phyloP scores from a whole-genome alignment of 30 jellyfish, hydroid and myxozoan species.

The Aurelia coerulea region DNA sequence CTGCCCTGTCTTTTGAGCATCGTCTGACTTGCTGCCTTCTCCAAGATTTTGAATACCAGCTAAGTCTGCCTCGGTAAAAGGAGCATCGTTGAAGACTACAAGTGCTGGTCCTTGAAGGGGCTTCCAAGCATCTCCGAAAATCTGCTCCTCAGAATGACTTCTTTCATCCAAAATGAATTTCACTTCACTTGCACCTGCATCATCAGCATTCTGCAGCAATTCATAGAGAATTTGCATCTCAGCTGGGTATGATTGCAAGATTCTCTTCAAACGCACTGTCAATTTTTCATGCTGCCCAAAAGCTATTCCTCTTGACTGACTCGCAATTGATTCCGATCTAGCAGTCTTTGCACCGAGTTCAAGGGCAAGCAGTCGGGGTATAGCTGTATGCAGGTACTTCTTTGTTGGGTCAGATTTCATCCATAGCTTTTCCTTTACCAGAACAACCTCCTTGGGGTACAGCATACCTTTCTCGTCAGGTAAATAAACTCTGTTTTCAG shows the following conservation, averaged over 20 bases:
- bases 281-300: slow-evolving; percentile 85
- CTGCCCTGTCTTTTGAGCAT: slow-evolving; percentile 78
- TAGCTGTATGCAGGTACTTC: slow-evolving; percentile 31
- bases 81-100: slow-evolving; percentile 66
- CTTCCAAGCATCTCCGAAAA: slow-evolving; percentile 75
- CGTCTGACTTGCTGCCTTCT: slow-evolving; percentile 65
- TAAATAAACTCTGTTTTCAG: slow-evolving; percentile 5
- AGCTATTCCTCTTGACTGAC: slow-evolving; percentile 19
- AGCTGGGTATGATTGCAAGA: slow-evolving; percentile 71
- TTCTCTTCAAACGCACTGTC: slow-evolving; percentile 71
- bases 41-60: slow-evolving; percentile 80
- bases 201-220: slow-evolving; percentile 90
- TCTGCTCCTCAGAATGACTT: slow-evolving; percentile 23
- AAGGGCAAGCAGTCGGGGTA: slow-evolving; percentile 49
- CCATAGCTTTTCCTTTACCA: slow-evolving; percentile 62
- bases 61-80: slow-evolving; percentile 58
- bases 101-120: slow-evolving; percentile 88
- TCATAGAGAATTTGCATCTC: slow-evolving; percentile 60
- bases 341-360: slow-evolving; percentile 60
- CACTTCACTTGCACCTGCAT: slow-evolving; percentile 85
- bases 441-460: slow-evolving; percentile 1
- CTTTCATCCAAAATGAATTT: slow-evolving; percentile 62
- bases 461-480: slow-evolving; percentile 58
- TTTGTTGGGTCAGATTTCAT: slow-evolving; percentile 8
- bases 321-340: slow-evolving; percentile 28